These are phyloP conservation scores for Tanytarsus gracilentus DNA, from an alignment of 2,888 invertebrate species.

Conservation along the genomic window DNA sequence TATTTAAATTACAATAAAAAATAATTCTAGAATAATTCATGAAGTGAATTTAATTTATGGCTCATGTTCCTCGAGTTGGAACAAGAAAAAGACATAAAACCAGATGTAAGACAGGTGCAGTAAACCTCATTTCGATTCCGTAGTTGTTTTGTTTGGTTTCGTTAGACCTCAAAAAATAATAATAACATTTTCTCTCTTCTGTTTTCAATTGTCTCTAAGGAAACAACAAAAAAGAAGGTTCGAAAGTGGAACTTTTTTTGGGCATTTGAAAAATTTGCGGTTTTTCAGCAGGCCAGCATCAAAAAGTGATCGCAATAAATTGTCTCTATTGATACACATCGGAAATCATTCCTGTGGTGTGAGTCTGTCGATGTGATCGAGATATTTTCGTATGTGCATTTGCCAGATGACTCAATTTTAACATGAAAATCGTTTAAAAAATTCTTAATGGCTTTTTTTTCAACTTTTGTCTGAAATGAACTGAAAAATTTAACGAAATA, in stretches of 20 bases:
- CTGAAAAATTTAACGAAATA: too few species aligned
- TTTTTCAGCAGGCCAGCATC: too few species aligned
- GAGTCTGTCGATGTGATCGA: background rate
- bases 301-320: too few species aligned
- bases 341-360: conserved; percentile 1
- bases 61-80: conserved; percentile 23
- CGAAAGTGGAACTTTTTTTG: too few species aligned
- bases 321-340: background rate
- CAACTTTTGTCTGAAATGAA: too few species aligned
- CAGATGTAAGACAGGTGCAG: conserved; percentile 27
- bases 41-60: conserved; percentile 21
- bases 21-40: conserved; percentile 19
- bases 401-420: conserved; percentile 10
- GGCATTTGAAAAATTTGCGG: too few species aligned
- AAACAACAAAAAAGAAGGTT: too few species aligned
- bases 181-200: conserved; percentile 1
- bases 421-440: background rate
- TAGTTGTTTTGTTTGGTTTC: too few species aligned
- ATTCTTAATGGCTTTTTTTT: too few species aligned
- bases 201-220: conserved; percentile 1
- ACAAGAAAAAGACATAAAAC: conserved; percentile 16
- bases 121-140: too few species aligned
- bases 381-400: background rate
- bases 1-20: background rate
- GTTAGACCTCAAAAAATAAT: background rate